phyloP scores from a whole-genome alignment of 2,113 vertebrate genomes.

The Sebastes schlegelii region DNA sequence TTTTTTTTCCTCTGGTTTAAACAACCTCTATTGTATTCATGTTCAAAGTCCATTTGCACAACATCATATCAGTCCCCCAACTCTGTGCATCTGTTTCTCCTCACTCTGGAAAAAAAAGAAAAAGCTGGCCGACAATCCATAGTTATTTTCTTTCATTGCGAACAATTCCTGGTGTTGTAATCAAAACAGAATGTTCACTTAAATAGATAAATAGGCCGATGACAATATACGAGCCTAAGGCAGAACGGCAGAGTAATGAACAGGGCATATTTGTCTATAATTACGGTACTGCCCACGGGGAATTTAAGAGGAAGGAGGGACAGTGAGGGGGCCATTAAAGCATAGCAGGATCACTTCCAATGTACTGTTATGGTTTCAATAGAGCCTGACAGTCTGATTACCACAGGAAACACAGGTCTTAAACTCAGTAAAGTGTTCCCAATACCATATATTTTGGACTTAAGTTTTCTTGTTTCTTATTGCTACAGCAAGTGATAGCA shows the following conservation, averaged over 20 bases:
- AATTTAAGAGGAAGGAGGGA: slow-evolving; percentile 55
- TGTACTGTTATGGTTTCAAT: slow-evolving; percentile 63
- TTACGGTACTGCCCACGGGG: slow-evolving; percentile 73
- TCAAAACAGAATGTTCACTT: slow-evolving; percentile 77
- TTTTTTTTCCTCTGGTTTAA: slow-evolving; percentile 60
- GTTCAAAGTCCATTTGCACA: slow-evolving; percentile 74
- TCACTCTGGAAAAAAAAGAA: slow-evolving; percentile 50
- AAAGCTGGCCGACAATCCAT: slow-evolving; percentile 54
- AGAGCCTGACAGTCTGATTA: slow-evolving; percentile 62
- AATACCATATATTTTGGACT: slow-evolving; percentile 20
- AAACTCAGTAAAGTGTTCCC: slow-evolving; percentile 42
- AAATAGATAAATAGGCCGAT: slow-evolving; percentile 64
- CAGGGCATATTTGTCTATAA: slow-evolving; percentile 77
- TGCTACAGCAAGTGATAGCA: slow-evolving; percentile 10
- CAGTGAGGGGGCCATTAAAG: slow-evolving; percentile 64
- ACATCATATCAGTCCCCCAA: slow-evolving; percentile 62
- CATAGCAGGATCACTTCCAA: slow-evolving; percentile 64
- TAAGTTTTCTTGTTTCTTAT: not conserved
- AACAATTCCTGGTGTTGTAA: slow-evolving; percentile 74
- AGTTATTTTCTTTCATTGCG: slow-evolving; percentile 62
- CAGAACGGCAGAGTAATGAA: slow-evolving; percentile 71
- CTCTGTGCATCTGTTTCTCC: slow-evolving; percentile 76
- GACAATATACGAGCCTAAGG: slow-evolving; percentile 66
- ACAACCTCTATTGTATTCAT: slow-evolving; percentile 72
- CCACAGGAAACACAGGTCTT: slow-evolving; percentile 54